Evolutionary conservation across 1,140 invertebrate species (phyloP).

Genomic region (Philopotamus ludificatus): DNA sequence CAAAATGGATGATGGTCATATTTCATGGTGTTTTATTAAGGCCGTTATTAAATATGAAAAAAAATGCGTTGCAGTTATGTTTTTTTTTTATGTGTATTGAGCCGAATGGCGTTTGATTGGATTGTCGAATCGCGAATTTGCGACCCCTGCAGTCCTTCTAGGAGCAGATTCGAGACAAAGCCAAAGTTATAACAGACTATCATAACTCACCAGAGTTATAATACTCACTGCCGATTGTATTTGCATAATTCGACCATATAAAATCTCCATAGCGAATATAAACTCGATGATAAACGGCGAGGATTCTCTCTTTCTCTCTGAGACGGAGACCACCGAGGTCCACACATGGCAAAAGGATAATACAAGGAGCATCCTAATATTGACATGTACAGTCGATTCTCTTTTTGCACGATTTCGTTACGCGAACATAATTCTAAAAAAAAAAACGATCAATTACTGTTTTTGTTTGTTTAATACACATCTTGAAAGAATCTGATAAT

Average conservation of each 20-base stretch:
- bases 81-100: neutral
- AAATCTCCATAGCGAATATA: conserved; percentile 42
- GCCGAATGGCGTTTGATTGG: neutral
- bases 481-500: too few relatives aligned
- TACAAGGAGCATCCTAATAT: too few relatives aligned
- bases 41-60: neutral
- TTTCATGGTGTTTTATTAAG: too few relatives aligned
- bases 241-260: conserved; percentile 43
- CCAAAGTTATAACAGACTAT: conserved; percentile 22
- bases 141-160: neutral
- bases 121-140: neutral
- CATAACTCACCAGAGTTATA: conserved; percentile 41
- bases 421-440: too few relatives aligned
- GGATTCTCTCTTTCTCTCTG: conserved; percentile 15
- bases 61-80: neutral
- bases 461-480: too few relatives aligned
- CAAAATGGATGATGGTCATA: too few relatives aligned
- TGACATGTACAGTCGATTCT: too few relatives aligned
- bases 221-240: conserved; percentile 43
- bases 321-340: neutral
- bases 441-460: too few relatives aligned
- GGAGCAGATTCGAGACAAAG: conserved; percentile 24
- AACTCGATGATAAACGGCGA: conserved; percentile 40
- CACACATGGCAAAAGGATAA: conserved; percentile 3
- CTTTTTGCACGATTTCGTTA: too few relatives aligned